phyloP scores from a whole-genome alignment of 2,888 invertebrate species.

The Melikaiella ostensackeni region DNA sequence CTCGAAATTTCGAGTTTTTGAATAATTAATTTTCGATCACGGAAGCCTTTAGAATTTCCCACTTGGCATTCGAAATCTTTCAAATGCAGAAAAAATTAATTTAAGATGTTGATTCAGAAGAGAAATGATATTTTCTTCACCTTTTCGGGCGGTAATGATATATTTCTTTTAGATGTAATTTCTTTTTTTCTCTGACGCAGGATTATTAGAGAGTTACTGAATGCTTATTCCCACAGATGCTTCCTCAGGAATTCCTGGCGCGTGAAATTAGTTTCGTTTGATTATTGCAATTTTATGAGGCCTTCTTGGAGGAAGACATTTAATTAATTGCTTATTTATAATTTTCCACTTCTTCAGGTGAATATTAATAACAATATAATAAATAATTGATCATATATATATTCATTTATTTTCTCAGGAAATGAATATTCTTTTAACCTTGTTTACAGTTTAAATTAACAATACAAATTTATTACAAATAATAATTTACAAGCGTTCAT shows the following conservation, averaged over 20 bases:
- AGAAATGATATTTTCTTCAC: conserved; percentile 6
- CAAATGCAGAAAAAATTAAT: neutral
- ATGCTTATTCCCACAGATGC: neutral
- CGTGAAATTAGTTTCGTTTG: conserved; percentile 50
- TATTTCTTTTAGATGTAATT: conserved; percentile 19
- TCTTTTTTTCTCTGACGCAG: conserved; percentile 24
- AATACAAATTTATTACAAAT: neutral
- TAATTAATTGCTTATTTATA: conserved; percentile 7
- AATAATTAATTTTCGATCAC: too few species aligned
- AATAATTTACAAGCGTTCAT: too few species aligned
- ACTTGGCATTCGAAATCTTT: too few species aligned
- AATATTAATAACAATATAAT: neutral
- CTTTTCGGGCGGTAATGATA: neutral
- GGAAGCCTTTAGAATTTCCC: too few species aligned
- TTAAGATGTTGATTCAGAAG: neutral
- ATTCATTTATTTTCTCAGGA: too few species aligned
- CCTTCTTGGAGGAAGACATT: neutral
- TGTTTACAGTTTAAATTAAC: neutral
- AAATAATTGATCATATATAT: too few species aligned
- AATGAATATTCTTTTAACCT: neutral
- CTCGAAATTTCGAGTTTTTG: too few species aligned
- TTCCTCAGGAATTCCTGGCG: conserved; percentile 43
- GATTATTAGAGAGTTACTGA: conserved; percentile 24
- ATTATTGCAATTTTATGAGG: conserved; percentile 19
- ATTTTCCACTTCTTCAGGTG: neutral